A percentile compares a stretch with the other conserved stretches of the same genome.
phyloP scores from a whole-genome alignment of 2,888 invertebrate genomes.

The Cacoxenus indagator region DNA sequence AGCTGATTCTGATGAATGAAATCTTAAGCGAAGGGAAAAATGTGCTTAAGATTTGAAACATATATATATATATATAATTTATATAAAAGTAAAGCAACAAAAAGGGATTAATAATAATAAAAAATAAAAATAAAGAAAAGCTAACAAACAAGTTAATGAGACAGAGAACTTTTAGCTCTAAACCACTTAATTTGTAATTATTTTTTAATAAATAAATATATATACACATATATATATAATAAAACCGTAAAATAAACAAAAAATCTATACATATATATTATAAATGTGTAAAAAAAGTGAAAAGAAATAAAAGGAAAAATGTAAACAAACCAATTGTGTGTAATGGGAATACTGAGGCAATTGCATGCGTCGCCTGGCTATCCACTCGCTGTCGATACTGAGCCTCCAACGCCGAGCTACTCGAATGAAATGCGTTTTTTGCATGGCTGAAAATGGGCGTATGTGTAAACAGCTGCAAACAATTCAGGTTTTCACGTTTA shows the following conservation, averaged over 20 bases:
- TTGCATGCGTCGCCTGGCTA: too few species aligned
- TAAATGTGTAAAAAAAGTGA: not conserved
- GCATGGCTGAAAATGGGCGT: too few species aligned
- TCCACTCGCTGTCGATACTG: too few species aligned
- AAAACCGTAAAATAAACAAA: not conserved
- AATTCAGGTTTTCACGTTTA: too few species aligned
- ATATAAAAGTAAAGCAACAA: not conserved
- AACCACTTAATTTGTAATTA: conserved; percentile 54
- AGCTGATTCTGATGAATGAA: too few species aligned
- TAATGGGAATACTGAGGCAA: too few species aligned
- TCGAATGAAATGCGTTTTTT: too few species aligned
- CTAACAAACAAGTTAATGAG: conserved; percentile 6
- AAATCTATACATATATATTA: conserved; percentile 1
- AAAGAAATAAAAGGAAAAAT: conserved; percentile 4
- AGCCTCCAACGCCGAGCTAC: too few species aligned
- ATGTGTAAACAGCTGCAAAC: too few species aligned
- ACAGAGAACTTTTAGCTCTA: conserved; percentile 55
- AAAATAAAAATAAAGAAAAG: not conserved
- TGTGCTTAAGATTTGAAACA: too few species aligned
- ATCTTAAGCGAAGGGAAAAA: too few species aligned
- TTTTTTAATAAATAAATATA: conserved; percentile 51
- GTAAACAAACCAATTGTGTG: not conserved
- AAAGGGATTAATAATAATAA: not conserved
- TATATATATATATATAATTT: not conserved
- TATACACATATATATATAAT: not conserved